Conservation (phyloP, 2,888 invertebrate species). For the Hypsopygia costalis region DNA sequence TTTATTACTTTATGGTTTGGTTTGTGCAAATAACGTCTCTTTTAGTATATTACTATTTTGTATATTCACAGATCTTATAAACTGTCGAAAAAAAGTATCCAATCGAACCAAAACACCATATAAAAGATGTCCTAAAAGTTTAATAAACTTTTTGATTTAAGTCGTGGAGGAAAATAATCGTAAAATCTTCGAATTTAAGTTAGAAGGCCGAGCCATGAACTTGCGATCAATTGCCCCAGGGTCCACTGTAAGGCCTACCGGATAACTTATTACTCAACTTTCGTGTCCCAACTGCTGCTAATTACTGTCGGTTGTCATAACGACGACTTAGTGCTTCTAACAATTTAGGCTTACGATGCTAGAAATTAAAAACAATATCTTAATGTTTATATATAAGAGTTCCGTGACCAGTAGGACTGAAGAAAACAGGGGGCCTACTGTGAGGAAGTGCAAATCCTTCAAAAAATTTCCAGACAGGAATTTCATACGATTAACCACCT, state of each 20-base stretch:
- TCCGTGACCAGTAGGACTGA: too few relatives aligned
- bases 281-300: not conserved
- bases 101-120: not conserved
- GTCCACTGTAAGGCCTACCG: not conserved
- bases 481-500: too few relatives aligned
- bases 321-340: not conserved
- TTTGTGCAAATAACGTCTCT: too few relatives aligned
- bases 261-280: constrained; percentile 5
- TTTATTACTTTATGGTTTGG: too few relatives aligned
- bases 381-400: too few relatives aligned
- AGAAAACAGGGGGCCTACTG: too few relatives aligned
- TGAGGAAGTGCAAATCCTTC: too few relatives aligned
- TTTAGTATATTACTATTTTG: too few relatives aligned
- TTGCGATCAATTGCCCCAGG: not conserved
- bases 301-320: not conserved
- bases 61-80: too few relatives aligned
- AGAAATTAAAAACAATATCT: too few relatives aligned
- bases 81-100: not conserved
- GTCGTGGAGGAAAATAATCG: not conserved
- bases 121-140: not conserved
- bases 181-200: constrained; percentile 6
- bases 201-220: not conserved
- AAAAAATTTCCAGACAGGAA: too few relatives aligned
- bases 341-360: too few relatives aligned
- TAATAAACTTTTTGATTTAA: constrained; percentile 2